Evolutionary conservation across 2,888 invertebrate species (phyloP), one percentile per base, ranked within the genome.

Genomic region (Acanthosoma haemorrhoidale): DNA sequence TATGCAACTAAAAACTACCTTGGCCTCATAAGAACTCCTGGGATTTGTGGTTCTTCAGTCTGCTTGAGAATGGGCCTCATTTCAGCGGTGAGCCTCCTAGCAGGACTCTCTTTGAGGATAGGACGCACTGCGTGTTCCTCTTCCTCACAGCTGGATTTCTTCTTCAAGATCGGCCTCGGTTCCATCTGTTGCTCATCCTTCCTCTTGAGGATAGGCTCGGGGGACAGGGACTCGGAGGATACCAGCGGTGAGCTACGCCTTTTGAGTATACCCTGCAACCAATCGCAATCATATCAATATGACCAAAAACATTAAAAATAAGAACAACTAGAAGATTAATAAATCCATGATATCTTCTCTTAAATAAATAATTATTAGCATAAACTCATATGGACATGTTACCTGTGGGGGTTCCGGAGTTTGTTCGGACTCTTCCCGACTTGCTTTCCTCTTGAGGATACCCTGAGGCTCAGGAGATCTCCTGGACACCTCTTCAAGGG

Each of bases 121-220:
- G 92, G 90, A 77, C 85, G 87, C 76, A 85, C 87, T 0, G 88
- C 88, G 75, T 86, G 84, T 25, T 77, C 78, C 68, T 81, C 81
- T 68, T 80, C 80, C 57, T 77, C 76, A 1, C 72, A 72, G 32
- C 71, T 88, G 0, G 88, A 88, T 79, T 94, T 93, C 82, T 94
- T 94, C 81, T 94, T 94, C 39, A 94, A 79, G 77, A 94, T 94
- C 3, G 94, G 93, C 79, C 81, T 79, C 1, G 82, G 82, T 43
- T 69, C 71, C 2, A 58, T 18, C 21, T 32, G 29, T 39, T 61
- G 57, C 76, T 89, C 87, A 76, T 88, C 88, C 78, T 92, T 92
- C 81, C 91, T 90, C 81, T 93, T 93, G 11, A 93, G 81, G 76
- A 93, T 93, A 2, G 92, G 92, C 76, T 87, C 85, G 0, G 91